A percentile compares a stretch with the other conserved stretches of the same genome.
Evolutionary conservation across 1,140 invertebrate species (phyloP).

Genomic region (Lanistes nyassanus): DNA sequence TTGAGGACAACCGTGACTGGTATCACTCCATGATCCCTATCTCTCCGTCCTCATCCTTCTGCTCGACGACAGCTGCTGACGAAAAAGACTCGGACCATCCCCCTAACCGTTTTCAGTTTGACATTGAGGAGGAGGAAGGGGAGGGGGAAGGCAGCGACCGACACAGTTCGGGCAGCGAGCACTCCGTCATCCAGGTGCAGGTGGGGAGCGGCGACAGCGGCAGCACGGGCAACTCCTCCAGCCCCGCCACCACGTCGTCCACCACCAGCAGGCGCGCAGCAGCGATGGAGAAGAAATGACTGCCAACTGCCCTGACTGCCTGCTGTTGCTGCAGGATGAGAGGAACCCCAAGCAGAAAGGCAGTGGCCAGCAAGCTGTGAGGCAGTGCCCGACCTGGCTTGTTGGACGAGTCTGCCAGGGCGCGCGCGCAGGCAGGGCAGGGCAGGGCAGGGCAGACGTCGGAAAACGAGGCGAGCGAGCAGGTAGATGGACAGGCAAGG

Average conservation of each 20-base stretch:
- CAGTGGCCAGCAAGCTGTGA: background rate
- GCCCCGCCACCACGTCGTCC: background rate
- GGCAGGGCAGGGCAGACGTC: no score
- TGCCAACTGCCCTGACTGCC: conserved; percentile 1
- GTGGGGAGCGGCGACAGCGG: background rate
- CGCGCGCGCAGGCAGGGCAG: no score
- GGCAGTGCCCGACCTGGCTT: no score
- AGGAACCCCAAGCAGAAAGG: background rate
- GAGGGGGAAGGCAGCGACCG: conserved; percentile 25
- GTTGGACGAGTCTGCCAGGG: no score
- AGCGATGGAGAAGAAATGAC: background rate
- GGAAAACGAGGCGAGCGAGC: no score
- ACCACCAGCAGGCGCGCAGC: background rate
- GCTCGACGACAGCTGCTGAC: conserved; percentile 47
- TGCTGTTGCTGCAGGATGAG: background rate
- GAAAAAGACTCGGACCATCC: conserved; percentile 52
- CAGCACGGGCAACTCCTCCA: background rate
- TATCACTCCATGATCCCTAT: conserved; percentile 79
- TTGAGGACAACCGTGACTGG: conserved; percentile 99
- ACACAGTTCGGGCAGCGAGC: conserved; percentile 30
- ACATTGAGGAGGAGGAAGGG: conserved; percentile 54
- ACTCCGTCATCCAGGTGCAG: conserved; percentile 20
- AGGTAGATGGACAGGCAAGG: no score
- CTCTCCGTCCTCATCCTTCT: conserved; percentile 68
- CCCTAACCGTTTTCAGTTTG: conserved; percentile 52